Conservation (phyloP, 2,113 vertebrate genomes). For the Hiodon tergisus region DNA sequence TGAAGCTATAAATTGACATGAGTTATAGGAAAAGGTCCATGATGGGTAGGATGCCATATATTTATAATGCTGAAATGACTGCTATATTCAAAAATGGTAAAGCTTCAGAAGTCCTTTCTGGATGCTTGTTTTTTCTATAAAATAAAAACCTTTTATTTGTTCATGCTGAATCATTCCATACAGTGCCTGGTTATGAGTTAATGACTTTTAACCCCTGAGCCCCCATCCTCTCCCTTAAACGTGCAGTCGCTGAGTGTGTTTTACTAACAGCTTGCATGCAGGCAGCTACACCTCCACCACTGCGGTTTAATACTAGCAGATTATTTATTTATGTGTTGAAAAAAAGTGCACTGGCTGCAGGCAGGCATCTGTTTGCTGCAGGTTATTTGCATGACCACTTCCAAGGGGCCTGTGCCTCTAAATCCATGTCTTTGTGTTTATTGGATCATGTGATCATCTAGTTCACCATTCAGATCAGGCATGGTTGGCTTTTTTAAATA, state of each 20-base stretch:
- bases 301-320: neutral
- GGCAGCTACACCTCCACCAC: neutral
- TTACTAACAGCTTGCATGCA: neutral
- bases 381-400: neutral
- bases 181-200: too few relatives aligned
- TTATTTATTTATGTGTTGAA: conserved; percentile 13
- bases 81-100: too few relatives aligned
- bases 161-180: neutral
- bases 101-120: too few relatives aligned
- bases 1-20: too few relatives aligned
- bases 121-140: too few relatives aligned
- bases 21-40: too few relatives aligned
- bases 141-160: neutral
- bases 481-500: neutral
- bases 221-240: neutral
- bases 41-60: too few relatives aligned
- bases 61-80: too few relatives aligned
- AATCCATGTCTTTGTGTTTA: neutral
- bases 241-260: neutral
- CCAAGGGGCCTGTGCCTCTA: too few relatives aligned
- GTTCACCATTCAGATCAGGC: neutral
- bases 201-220: too few relatives aligned
- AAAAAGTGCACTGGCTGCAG: neutral
- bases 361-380: neutral
- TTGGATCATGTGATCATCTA: too few relatives aligned